phyloP scores from a whole-genome alignment of 2,797 vertebrate species.

The Rhinogobio ventralis region DNA sequence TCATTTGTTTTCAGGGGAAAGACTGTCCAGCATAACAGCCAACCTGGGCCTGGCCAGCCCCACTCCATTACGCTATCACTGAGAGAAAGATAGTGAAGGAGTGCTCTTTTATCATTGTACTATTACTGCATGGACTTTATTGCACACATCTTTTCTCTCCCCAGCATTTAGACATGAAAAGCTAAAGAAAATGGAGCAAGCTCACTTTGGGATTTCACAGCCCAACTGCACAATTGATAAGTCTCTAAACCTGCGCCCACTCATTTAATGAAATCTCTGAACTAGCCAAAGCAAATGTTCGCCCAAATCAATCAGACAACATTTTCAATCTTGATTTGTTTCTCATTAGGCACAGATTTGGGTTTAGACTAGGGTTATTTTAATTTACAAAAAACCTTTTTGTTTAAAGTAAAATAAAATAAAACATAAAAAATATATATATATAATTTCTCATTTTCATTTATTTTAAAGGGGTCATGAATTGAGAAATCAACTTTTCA shows the following conservation, averaged over 20 bases:
- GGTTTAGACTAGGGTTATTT: not conserved
- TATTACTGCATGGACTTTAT: slow-evolving; percentile 7
- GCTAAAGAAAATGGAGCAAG: not conserved
- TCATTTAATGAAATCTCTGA: not conserved
- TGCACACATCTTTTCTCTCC: slow-evolving; percentile 13
- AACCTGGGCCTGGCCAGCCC: slow-evolving; percentile 16
- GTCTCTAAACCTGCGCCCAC: not conserved
- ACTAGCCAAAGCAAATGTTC: not conserved
- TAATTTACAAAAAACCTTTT: too few relatives aligned
- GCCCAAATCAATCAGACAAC: not conserved
- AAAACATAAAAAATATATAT: too few relatives aligned
- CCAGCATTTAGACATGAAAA: slow-evolving; percentile 13
- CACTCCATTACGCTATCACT: slow-evolving; percentile 17
- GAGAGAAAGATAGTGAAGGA: slow-evolving; percentile 10
- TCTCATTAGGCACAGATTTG: not conserved
- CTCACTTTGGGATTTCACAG: not conserved
- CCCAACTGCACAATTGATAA: not conserved
- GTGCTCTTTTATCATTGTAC: slow-evolving; percentile 35
- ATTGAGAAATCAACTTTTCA: too few relatives aligned
- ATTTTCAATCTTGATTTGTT: not conserved
- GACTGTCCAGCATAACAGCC: slow-evolving; percentile 19
- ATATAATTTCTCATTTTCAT: too few relatives aligned
- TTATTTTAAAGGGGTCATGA: too few relatives aligned
- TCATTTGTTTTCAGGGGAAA: slow-evolving; percentile 32
- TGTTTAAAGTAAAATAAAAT: too few relatives aligned